Percentiles rank a stretch among this genome's conserved stretches.
These are phyloP conservation scores for Monopis laevigella DNA, from an alignment of 2,888 invertebrate species.

Conservation along the genomic window DNA sequence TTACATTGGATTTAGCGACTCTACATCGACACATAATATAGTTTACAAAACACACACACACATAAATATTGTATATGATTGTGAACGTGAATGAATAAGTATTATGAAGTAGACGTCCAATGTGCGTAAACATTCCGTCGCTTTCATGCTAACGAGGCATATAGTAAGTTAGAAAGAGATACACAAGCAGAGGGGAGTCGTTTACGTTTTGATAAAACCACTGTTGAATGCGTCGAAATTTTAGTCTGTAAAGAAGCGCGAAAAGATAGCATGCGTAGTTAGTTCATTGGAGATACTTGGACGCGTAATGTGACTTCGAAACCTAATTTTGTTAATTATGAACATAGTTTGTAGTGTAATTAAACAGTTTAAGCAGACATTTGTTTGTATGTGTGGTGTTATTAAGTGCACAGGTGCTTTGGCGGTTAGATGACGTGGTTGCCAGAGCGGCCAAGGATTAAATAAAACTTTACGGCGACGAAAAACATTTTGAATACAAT, in stretches of 20 bases:
- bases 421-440: conserved; percentile 44
- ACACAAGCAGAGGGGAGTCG: conserved; percentile 36
- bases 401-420: background rate
- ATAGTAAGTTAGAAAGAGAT: conserved; percentile 38
- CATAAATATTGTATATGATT: too few species aligned
- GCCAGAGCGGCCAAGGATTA: conserved; percentile 30
- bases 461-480: too few species aligned
- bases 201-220: conserved; percentile 62
- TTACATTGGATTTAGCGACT: too few species aligned
- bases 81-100: too few species aligned
- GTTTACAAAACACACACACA: too few species aligned
- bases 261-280: conserved; percentile 23
- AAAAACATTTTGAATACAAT: too few species aligned
- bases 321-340: conserved; percentile 41
- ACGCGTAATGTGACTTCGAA: conserved; percentile 41
- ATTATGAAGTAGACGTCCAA: background rate
- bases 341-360: conserved; percentile 28
- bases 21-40: too few species aligned
- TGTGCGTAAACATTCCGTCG: background rate
- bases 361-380: conserved; percentile 15
- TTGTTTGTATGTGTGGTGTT: background rate
- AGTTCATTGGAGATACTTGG: conserved; percentile 21
- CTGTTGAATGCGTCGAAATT: conserved; percentile 54
- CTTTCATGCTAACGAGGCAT: conserved; percentile 1
- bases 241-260: conserved; percentile 50